Conservation (phyloP, 2,888 invertebrate genomes). For the Drosophila algonquin region DNA sequence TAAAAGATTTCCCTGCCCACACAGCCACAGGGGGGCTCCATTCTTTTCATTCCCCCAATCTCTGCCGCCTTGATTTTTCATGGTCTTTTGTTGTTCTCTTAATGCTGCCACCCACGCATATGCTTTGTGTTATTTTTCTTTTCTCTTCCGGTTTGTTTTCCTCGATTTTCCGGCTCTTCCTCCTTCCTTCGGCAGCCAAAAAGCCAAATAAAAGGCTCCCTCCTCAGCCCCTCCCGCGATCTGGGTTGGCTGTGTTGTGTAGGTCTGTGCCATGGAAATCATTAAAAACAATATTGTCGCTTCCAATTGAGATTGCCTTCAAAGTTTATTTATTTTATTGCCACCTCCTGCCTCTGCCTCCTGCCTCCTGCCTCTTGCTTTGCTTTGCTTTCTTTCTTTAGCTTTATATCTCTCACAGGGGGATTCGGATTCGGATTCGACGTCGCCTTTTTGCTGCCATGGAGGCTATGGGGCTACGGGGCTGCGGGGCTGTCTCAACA, state of each 20-base stretch:
- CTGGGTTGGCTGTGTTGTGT: conserved; percentile 18
- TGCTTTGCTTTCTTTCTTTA: conserved; percentile 6
- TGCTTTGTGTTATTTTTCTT: conserved; percentile 50
- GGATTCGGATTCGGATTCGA: background rate
- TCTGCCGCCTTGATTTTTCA: conserved; percentile 41
- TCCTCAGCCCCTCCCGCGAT: conserved; percentile 30
- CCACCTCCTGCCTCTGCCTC: conserved; percentile 19
- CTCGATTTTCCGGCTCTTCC: conserved; percentile 9
- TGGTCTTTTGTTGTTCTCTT: conserved; percentile 46
- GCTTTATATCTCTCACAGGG: conserved; percentile 7
- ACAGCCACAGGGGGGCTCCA: background rate
- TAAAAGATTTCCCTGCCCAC: conserved; percentile 30
- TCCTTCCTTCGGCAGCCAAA: conserved; percentile 46
- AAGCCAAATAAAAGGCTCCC: conserved; percentile 56
- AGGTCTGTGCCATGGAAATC: conserved; percentile 56
- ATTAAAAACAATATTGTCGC: conserved; percentile 75
- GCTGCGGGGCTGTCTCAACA: conserved; percentile 12
- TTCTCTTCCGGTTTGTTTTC: conserved; percentile 24
- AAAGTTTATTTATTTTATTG: conserved; percentile 63
- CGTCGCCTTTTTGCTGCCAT: conserved; percentile 17
- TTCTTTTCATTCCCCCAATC: conserved; percentile 8
- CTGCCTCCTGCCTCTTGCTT: background rate
- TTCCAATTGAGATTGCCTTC: conserved; percentile 61
- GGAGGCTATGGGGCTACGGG: too few species aligned
- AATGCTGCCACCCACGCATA: conserved; percentile 57